Evolutionary conservation across 2,888 invertebrate species (phyloP).

Genomic region (Paralinhomoeus sp.): DNA sequence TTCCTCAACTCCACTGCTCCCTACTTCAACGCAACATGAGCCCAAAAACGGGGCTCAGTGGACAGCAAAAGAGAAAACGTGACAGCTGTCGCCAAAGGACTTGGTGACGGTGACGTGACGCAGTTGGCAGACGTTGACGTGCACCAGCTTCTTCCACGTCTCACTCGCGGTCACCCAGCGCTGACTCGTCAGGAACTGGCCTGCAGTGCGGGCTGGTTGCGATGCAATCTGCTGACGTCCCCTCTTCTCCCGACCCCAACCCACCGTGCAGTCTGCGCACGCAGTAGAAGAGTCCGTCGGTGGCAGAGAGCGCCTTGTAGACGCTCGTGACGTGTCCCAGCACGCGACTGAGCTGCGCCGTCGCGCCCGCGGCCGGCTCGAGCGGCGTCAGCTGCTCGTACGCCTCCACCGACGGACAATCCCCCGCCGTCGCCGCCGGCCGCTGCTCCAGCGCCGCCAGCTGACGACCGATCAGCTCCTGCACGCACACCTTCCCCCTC

Average conservation of each 20-base stretch:
- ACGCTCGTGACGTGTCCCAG: conserved; percentile 5
- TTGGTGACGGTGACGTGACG: conserved; percentile 81
- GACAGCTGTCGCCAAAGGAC: conserved; percentile 83
- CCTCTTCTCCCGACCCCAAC: no score
- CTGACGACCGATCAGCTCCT: conserved; percentile 14
- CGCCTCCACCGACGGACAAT: conserved; percentile 7
- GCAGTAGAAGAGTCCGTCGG: conserved; percentile 13
- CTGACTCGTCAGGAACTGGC: conserved; percentile 52
- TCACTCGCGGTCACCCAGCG: conserved; percentile 66
- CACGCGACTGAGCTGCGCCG: conserved; percentile 1
- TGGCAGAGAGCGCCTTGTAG: conserved; percentile 10
- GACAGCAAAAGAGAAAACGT: conserved; percentile 26
- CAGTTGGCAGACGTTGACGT: conserved; percentile 76
- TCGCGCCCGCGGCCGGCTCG: background rate
- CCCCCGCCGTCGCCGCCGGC: conserved; percentile 9
- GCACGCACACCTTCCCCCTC: background rate
- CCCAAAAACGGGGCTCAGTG: background rate
- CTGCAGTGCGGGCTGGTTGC: no score
- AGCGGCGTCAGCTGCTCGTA: background rate
- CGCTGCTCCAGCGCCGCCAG: conserved; percentile 9
- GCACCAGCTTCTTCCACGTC: conserved; percentile 69
- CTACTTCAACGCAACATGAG: no score
- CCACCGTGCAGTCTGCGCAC: conserved; percentile 12
- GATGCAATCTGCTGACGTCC: no score
- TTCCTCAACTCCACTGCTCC: no score